phyloP scores from a whole-genome alignment of 92 coral and sea anemone genomes.

The Siderastrea siderea region DNA sequence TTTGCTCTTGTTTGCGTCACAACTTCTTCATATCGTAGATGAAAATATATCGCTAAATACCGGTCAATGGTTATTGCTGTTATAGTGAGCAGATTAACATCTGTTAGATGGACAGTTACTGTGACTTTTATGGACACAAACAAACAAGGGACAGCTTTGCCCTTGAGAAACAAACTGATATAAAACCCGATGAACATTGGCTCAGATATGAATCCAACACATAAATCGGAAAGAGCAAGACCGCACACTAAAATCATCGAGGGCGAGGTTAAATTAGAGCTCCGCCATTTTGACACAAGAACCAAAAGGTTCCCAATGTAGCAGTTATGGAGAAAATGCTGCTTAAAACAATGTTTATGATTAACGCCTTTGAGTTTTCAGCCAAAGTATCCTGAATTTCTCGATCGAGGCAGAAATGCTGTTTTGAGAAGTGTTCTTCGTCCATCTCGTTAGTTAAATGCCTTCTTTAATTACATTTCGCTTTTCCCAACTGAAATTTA shows the following conservation, averaged over 20 bases:
- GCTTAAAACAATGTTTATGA: no score
- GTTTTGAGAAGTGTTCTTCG: no score
- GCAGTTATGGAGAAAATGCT: neutral
- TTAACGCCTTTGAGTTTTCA: no score
- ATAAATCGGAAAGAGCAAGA: neutral
- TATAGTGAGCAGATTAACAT: neutral
- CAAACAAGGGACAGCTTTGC: neutral
- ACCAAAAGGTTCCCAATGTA: neutral
- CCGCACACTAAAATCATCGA: neutral
- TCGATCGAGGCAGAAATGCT: no score
- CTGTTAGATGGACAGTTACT: neutral
- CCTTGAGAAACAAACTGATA: neutral
- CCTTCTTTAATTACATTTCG: no score
- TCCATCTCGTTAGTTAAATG: no score
- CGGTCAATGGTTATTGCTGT: constrained; percentile 11
- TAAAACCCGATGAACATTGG: neutral
- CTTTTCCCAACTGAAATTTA: no score
- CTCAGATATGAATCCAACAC: neutral
- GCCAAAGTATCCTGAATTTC: no score
- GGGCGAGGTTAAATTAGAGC: neutral
- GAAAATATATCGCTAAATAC: constrained; percentile 5
- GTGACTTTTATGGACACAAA: neutral
- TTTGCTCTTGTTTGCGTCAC: neutral
- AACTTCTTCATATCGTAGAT: constrained; percentile 7
- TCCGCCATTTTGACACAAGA: neutral